Base-by-base conservation (phyloP, 23 tunicate species). In the Halocynthia roretzi region DNA sequence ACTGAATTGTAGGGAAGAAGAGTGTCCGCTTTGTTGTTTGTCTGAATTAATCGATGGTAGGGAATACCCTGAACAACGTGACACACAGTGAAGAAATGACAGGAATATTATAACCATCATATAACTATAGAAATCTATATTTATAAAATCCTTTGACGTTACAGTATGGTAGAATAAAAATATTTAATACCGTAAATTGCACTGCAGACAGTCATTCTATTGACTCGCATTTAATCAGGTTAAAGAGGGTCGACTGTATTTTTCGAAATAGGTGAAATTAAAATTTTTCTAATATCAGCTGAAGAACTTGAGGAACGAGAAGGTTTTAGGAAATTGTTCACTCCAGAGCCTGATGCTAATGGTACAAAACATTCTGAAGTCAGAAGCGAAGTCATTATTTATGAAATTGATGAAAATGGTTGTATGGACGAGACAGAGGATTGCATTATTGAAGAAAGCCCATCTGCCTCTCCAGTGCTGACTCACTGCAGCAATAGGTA, bases 301-400 rank as follows among this genome's bases (percentile, higher is more conserved):
- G 85, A 89, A 70, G 96, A 89, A 52, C 14, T 72, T 6, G 88
- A 89, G 70, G 88, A 89, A 52, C 51, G 77, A 52, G 82, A 74
- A 8, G 54, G 88, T 18, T 70, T 67, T 54, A 66, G 96, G 10
- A 70, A 83, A 23, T 48, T 89, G 11, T 89, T 89, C 71, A 67
- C 80, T 19, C 82, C 96, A 23, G 40, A 79, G 40, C 72, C 88
- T 4, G 44, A 1, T 31, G 44, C 44, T 31, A 0, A 22, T 52
- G 11, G 22, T 54, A 74, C 56, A 6, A 5, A 53, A 74, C 68
- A 70, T 31, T 15, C 77, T 20, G 77, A 86, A 6, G 75, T 55
- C 8, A 49, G 12, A 51, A 70, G 19, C 51, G 63, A 66, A 44
- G 49, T 77, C 14, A 62, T 8, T 22, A 23, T 77, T 63, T 51